Evolutionary conservation across 2,113 vertebrate species (phyloP), one percentile per base, ranked within the genome.

Genomic region (Neogobius melanostomus): DNA sequence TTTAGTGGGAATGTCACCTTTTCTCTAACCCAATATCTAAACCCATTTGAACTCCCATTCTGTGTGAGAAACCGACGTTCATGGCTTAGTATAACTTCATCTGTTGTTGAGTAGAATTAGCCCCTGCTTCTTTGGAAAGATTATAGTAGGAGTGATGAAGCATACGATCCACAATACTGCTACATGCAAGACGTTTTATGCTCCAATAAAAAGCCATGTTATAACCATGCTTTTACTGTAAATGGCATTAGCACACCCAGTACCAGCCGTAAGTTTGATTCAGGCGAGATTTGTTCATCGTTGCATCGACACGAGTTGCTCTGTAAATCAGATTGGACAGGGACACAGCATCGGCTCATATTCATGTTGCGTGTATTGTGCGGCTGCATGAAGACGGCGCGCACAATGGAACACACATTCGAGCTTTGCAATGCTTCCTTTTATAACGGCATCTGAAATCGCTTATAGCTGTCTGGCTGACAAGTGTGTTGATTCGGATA

Each of bases 401-500:
- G 8, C 78, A 89, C 87, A 90, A 85, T 78, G 21, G 80, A 79
- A 89, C 83, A 75, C 83, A 76, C 86, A 84, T 85, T 51, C 69
- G 66, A 84, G 84, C 80, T 89, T 89, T 88, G 82, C 68, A 84
- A 82, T 54, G 81, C 61, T 81, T 54, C 60, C 75, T 81, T 88
- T 87, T 73, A 85, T 83, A 78, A 66, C 78, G 3, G 75, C 80
- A 21, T 69, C 75, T 80, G 82, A 80, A 88, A 89, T 88, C 66
- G 80, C 86, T 90, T 74, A 78, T 81, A 82, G 85, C 86, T 74
- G 84, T 88, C 84, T 90, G 81, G 75, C 85, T 91, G 90, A 92
- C 89, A 85, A 87, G 84, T 87, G 85, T 85, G 88, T 83, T 87
- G 91, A 93, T 92, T 74, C 69, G 82, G 78, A 76, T 76, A 85